Percentiles rank a stretch among this genome's conserved stretches.
Evolutionary conservation across 2,113 vertebrate species (phyloP).

Genomic region (Hemibagrus wyckioides): DNA sequence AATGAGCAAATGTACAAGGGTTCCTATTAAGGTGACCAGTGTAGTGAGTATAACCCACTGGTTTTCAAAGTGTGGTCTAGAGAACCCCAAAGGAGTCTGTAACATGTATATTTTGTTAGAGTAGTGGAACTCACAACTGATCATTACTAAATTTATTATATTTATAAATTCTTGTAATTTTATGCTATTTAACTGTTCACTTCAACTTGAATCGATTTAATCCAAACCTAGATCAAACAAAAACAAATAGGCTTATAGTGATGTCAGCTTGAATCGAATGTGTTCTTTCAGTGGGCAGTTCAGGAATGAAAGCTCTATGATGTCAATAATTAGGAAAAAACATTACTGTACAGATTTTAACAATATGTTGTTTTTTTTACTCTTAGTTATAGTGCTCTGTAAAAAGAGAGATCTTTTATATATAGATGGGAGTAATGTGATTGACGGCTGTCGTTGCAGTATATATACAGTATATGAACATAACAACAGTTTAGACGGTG

Average conservation of each 20-base stretch:
- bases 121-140: not conserved
- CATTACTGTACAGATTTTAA: not conserved
- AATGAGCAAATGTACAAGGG: too few species aligned
- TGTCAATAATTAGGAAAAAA: too few species aligned
- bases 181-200: not conserved
- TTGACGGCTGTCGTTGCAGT: too few species aligned
- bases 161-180: not conserved
- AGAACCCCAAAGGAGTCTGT: too few species aligned
- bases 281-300: too few species aligned
- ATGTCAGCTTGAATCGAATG: too few species aligned
- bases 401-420: not conserved
- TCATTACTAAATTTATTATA: not conserved
- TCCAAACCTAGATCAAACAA: not conserved
- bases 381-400: not conserved
- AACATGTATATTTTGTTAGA: too few species aligned
- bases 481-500: too few species aligned
- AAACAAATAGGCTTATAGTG: not conserved
- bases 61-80: not conserved
- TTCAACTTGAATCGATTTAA: not conserved
- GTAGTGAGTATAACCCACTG: not conserved
- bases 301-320: too few species aligned
- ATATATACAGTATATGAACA: too few species aligned
- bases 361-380: not conserved
- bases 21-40: too few species aligned
- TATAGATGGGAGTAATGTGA: too few species aligned